phyloP scores from a whole-genome alignment of 2,888 invertebrate genomes.

The Uloborus plumipes region DNA sequence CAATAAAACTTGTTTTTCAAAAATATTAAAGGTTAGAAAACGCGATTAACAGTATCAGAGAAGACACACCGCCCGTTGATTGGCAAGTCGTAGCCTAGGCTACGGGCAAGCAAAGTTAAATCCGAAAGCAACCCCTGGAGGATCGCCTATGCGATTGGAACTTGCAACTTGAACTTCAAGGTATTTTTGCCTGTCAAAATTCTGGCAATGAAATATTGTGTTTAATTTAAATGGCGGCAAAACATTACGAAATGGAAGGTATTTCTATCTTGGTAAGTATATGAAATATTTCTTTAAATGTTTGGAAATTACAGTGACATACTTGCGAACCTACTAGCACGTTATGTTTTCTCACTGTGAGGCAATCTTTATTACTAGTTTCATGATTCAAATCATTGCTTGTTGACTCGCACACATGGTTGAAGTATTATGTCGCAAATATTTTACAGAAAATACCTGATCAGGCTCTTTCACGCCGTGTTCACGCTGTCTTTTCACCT shows the following conservation, averaged over 20 bases:
- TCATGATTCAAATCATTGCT: too few species aligned
- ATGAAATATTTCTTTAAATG: background rate
- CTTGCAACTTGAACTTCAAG: too few species aligned
- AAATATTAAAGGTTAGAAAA: too few species aligned
- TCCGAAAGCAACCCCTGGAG: too few species aligned
- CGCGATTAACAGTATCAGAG: too few species aligned
- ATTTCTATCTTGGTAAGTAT: slow-evolving; percentile 43
- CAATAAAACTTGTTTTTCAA: too few species aligned
- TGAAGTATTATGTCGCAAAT: slow-evolving; percentile 1
- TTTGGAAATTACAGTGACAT: background rate
- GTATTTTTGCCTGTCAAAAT: background rate
- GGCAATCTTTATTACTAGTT: too few species aligned
- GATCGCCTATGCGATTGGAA: too few species aligned
- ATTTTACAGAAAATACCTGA: slow-evolving; percentile 41
- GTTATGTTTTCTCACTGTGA: background rate
- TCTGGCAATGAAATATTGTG: slow-evolving; percentile 10
- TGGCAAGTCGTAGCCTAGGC: too few species aligned
- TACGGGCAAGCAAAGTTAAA: too few species aligned
- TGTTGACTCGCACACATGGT: background rate
- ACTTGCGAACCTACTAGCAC: background rate
- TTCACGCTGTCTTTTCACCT: slow-evolving; percentile 30
- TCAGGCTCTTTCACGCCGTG: slow-evolving; percentile 18
- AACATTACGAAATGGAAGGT: slow-evolving; percentile 8
- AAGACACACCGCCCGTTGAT: too few species aligned
- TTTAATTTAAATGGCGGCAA: slow-evolving; percentile 61